Conservation (phyloP, 2,888 invertebrate genomes). For the Pandemis heparana region DNA sequence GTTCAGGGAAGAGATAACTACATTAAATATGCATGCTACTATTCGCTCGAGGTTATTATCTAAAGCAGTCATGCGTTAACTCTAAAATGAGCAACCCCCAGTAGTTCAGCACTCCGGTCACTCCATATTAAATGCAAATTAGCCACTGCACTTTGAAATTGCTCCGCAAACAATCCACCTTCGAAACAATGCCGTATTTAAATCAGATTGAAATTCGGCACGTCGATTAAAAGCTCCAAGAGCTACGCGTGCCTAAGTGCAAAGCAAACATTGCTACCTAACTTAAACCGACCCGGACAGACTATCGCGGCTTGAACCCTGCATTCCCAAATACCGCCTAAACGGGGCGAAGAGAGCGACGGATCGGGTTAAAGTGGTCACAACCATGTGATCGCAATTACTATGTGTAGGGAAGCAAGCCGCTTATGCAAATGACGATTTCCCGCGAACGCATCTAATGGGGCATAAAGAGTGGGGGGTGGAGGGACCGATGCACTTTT, state of each 20-base stretch:
- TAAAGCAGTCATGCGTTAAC: slow-evolving; percentile 25
- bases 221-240: slow-evolving; percentile 82
- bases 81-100: slow-evolving; percentile 16
- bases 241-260: slow-evolving; percentile 78
- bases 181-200: slow-evolving; percentile 80
- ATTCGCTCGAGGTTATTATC: slow-evolving; percentile 18
- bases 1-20: background rate
- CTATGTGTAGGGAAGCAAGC: slow-evolving; percentile 82
- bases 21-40: background rate
- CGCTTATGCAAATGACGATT: slow-evolving; percentile 85
- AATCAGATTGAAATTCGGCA: slow-evolving; percentile 83
- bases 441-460: slow-evolving; percentile 84
- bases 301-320: slow-evolving; percentile 61
- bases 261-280: slow-evolving; percentile 77
- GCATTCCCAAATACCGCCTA: slow-evolving; percentile 46
- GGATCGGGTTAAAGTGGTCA: slow-evolving; percentile 67
- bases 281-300: slow-evolving; percentile 72
- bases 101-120: slow-evolving; percentile 27
- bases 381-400: slow-evolving; percentile 81
- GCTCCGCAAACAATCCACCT: slow-evolving; percentile 64
- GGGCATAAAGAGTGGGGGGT: slow-evolving; percentile 65
- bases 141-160: slow-evolving; percentile 60
- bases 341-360: slow-evolving; percentile 49
- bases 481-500: slow-evolving; percentile 74
- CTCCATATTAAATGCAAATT: slow-evolving; percentile 73